Base-by-base conservation (phyloP, 1,140 invertebrate genomes). In the Bicyclus anynana region DNA sequence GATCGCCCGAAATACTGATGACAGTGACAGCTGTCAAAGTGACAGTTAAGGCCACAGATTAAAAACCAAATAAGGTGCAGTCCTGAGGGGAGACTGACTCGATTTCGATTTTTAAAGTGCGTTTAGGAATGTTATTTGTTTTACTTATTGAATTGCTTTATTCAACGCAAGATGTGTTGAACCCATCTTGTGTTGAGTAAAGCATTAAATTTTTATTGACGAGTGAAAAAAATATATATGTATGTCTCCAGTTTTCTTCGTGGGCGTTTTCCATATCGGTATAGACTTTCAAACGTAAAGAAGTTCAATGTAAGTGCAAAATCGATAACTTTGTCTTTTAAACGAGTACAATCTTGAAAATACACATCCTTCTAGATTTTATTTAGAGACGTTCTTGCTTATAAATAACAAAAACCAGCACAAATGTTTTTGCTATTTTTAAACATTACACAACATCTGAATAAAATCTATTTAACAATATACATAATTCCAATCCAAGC, bases 31-130 rank as follows among this genome's bases (percentile, higher is more conserved):
- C 18, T 1, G 23, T 52, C 33, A 38, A 35, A 52, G 9, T 29
- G 46, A 29, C 46, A 48, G 21, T 16, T 29, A 18, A 29, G 23
- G 18, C 3, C 6, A 26, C 21, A 48, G 13, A 48, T 18, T 52
- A 37, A 51, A 40, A 5, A 40, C 18, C 29, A 35, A 40, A 40
- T 12, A 13, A 16, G 17, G 27, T 13, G 10, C 27, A 13, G 21
- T 27, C 13, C 42, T 27, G 53, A 47, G 44, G 53, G 53, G 46
- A 13, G 18, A 35, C 20, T 23, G 51, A 2, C 50, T 5, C 5
- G 17, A 12, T 33, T 33, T 33, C n/a, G 29, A 12, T 33, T 7
- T 23, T 33, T 40, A 4, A 17, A 40, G 13, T 40, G 13, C 2
- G 3, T 40, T 17, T 13, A 40, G 37, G 37, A 40, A 40, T 40